Evolutionary conservation across 2,888 invertebrate genomes (phyloP), one percentile per base, ranked within the genome.

Genomic region (Apodemia mormo): DNA sequence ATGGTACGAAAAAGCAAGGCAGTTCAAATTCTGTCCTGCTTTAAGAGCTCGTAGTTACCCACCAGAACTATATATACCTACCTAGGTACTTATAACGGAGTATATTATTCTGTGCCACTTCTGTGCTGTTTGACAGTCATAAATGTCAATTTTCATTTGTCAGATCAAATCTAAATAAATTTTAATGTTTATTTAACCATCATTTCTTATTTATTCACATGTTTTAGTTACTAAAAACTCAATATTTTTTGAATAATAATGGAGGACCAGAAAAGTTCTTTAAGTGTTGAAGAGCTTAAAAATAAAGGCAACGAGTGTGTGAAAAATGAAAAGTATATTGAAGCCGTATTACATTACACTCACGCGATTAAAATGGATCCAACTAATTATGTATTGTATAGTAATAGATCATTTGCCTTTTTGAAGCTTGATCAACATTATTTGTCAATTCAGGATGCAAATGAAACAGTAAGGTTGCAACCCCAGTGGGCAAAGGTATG

Each of bases 331-430:
- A 96, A 96, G 81, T 96, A 92, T 84, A 95, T 95, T 75, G 96
- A 97, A 88, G 97, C 97, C 6, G 94, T 97, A 72, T 86, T 97
- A 70, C 96, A 96, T 86, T 97, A 97, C 82, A 96, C 96, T 1
- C 95, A 96, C 78, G 97, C 96, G 2, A 95, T 97, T 76, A 96
- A 96, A 87, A 82, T 95, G 77, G 96, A 96, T 76, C 95, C 95
- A 9, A 94, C 93, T 73, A 96, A 96, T 88, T 95, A 94, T 81
- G 93, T 95, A 22, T 84, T 97, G 65, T 96, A 96, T 86, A 97
- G 97, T 81, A 97, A 97, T 85, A 94, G 97, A 81, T 97, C 97
- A 6, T 95, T 95, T 81, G 96, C 96, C 12, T 97, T 97, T 86
- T 88, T 97, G 52, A 96, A 96, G 86, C 88, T 96, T 76, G 95